phyloP scores from a whole-genome alignment of 2,888 invertebrate genomes.

The Amphipoea oculea region DNA sequence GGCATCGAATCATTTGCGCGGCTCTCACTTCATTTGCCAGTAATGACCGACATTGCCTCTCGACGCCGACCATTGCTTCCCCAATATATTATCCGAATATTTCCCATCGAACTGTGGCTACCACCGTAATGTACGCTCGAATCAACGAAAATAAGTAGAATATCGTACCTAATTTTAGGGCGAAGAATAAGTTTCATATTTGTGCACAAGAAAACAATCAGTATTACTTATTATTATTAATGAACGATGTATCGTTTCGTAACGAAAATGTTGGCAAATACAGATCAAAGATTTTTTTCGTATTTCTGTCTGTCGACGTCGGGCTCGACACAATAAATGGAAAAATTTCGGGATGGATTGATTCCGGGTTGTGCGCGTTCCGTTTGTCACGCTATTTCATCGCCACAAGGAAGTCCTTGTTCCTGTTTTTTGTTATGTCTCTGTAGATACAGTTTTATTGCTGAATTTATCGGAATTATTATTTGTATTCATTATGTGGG shows the following conservation, averaged over 20 bases:
- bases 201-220: constrained; percentile 42
- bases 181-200: constrained; percentile 18
- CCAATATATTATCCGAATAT: constrained; percentile 73
- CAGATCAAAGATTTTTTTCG: constrained; percentile 76
- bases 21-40: constrained; percentile 77
- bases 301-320: constrained; percentile 70
- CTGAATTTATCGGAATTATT: constrained; percentile 68
- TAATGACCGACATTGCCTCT: constrained; percentile 73
- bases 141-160: constrained; percentile 47
- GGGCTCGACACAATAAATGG: constrained; percentile 73
- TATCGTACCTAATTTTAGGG: constrained; percentile 17
- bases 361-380: constrained; percentile 74
- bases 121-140: constrained; percentile 39
- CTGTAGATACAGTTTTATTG: constrained; percentile 63
- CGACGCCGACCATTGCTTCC: constrained; percentile 67
- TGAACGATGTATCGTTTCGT: constrained; percentile 29
- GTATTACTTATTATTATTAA: constrained; percentile 60
- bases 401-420: constrained; percentile 67
- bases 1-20: constrained; percentile 77
- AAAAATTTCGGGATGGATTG: constrained; percentile 75
- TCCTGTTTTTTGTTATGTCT: constrained; percentile 69
- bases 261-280: constrained; percentile 70
- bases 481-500: constrained; percentile 58
- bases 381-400: constrained; percentile 73
- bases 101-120: constrained; percentile 59